Evolutionary conservation across 2,888 invertebrate species (phyloP).

Genomic region (Caenorhabditis japonica): DNA sequence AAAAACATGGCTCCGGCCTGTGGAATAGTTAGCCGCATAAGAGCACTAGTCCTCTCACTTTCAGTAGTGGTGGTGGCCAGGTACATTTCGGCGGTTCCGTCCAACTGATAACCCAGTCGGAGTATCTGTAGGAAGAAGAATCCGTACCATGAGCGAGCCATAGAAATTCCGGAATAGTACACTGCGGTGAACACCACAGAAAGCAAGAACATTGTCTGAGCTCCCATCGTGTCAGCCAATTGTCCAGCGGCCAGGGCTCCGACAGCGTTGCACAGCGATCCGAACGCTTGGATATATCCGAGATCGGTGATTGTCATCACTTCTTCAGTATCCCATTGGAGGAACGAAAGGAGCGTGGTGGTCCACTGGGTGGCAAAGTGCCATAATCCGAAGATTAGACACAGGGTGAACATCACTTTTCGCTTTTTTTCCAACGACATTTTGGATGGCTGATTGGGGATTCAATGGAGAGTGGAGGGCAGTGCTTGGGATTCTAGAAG

Average conservation of each 20-base stretch:
- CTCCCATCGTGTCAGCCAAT: conserved; percentile 74
- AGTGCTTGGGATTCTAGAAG: conserved; percentile 35
- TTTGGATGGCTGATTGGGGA: too few relatives aligned
- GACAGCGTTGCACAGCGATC: conserved; percentile 74
- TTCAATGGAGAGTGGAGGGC: too few relatives aligned
- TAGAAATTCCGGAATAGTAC: conserved; percentile 75
- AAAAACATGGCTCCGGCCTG: conserved; percentile 73
- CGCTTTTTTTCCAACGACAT: conserved; percentile 70
- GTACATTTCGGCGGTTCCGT: conserved; percentile 77
- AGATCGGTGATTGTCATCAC: conserved; percentile 76
- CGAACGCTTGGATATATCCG: conserved; percentile 76
- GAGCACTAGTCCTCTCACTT: conserved; percentile 73
- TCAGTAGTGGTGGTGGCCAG: conserved; percentile 77
- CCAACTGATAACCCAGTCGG: conserved; percentile 76
- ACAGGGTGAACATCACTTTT: conserved; percentile 70
- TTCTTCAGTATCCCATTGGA: conserved; percentile 76
- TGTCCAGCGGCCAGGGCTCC: conserved; percentile 76
- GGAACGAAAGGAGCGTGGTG: conserved; percentile 75
- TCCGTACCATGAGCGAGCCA: conserved; percentile 67
- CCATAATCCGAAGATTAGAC: conserved; percentile 76
- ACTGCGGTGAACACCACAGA: conserved; percentile 72
- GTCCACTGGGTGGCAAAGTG: conserved; percentile 77
- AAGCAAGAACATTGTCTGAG: conserved; percentile 74
- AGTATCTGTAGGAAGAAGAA: conserved; percentile 76
- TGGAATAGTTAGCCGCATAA: conserved; percentile 74